A percentile compares a stretch with the other conserved stretches of the same genome.
Evolutionary conservation across 2,888 invertebrate genomes (phyloP).

Genomic region (Machimus atricapillus): DNA sequence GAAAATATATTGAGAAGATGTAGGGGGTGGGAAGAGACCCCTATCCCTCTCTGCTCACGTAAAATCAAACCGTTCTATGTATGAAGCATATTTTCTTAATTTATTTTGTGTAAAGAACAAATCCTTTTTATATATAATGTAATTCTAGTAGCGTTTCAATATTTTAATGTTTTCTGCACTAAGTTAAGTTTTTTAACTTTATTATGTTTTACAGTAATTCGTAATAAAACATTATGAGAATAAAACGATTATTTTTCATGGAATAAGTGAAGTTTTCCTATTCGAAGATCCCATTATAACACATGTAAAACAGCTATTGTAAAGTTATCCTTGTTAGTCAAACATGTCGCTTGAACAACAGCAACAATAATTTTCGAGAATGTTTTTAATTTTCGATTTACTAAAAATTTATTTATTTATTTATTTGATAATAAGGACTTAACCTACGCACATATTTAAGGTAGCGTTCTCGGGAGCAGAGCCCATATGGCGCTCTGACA

Average conservation of each 20-base stretch:
- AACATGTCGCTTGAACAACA: no score
- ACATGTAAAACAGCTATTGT: no score
- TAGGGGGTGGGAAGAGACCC: background rate
- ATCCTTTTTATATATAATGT: constrained; percentile 39
- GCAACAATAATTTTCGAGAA: no score
- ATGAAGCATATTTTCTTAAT: constrained; percentile 39
- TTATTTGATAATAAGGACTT: no score
- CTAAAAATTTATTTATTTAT: no score
- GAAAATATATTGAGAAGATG: background rate
- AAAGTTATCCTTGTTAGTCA: no score
- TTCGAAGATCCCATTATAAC: no score
- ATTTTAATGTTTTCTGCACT: constrained; percentile 21
- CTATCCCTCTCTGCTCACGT: background rate
- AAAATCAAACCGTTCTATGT: constrained; percentile 14
- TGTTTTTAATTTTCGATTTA: no score
- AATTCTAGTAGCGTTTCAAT: constrained; percentile 29
- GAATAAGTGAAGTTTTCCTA: no score
- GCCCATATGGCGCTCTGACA: no score
- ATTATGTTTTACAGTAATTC: constrained; percentile 18
- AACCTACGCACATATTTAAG: no score
- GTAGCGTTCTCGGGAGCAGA: no score
- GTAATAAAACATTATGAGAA: background rate
- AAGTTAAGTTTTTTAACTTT: constrained; percentile 34
- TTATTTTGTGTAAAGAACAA: constrained; percentile 45
- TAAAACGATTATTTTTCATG: background rate